phyloP scores from a whole-genome alignment of 2,888 invertebrate genomes.

The Mythimna loreyi region DNA sequence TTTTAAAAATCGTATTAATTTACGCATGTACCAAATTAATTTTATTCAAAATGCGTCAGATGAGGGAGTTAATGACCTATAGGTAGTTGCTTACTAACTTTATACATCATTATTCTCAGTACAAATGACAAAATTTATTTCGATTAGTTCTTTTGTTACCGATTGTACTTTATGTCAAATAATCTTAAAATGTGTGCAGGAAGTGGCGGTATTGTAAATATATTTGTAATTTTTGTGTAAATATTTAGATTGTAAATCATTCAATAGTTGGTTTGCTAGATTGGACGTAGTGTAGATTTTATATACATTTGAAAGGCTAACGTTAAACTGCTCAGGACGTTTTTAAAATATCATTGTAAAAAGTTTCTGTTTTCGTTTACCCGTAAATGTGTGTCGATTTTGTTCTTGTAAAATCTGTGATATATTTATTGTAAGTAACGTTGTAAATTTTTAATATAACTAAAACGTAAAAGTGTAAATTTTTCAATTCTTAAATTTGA shows the following conservation, averaged over 20 bases:
- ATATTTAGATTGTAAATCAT: slow-evolving; percentile 74
- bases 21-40: no score
- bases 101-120: no score
- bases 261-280: slow-evolving; percentile 82
- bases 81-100: no score
- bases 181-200: slow-evolving; percentile 12
- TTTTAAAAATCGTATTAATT: no score
- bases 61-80: no score
- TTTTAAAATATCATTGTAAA: slow-evolving; percentile 59
- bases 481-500: slow-evolving; percentile 72
- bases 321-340: slow-evolving; percentile 69
- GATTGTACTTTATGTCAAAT: slow-evolving; percentile 38
- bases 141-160: slow-evolving; percentile 16
- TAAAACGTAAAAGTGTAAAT: slow-evolving; percentile 73
- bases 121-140: no score
- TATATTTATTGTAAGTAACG: slow-evolving; percentile 89
- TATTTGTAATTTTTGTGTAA: slow-evolving; percentile 80
- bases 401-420: slow-evolving; percentile 90
- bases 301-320: slow-evolving; percentile 69
- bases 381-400: slow-evolving; percentile 74
- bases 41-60: no score
- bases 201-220: slow-evolving; percentile 67
- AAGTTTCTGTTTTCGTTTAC: slow-evolving; percentile 64
- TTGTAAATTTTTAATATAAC: slow-evolving; percentile 82
- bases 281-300: slow-evolving; percentile 81